Evolutionary conservation across 1,140 invertebrate species (phyloP), one percentile per base, ranked within the genome.

Genomic region (Asobara japonica): DNA sequence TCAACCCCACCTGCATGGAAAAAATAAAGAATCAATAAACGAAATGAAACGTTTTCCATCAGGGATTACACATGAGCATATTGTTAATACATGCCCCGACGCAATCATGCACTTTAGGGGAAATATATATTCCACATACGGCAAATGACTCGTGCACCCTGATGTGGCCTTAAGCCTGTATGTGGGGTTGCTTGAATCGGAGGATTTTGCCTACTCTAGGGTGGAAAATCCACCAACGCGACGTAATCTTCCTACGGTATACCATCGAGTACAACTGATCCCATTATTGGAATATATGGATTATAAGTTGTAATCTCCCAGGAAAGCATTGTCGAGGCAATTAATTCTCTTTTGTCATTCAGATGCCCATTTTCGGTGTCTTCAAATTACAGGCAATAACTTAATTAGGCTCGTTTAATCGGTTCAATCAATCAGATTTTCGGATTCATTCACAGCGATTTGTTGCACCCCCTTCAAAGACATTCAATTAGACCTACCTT

Each of bases 281-380:
- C 60, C 77, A 82, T 83, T 81, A 83, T 80, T 75, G 70, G 80
- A 81, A 82, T 72, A 69, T 75, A 36, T 16, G 71, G 82, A 83
- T 84, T 83, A 84, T 79, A 79, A 80, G 78, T 81, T 81, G 82
- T 84, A 84, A 83, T 77, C 82, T 75, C 27, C 73, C 61, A 69
- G 33, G 65, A n/a, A 22, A 45, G 31, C 31, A 31, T 33, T 22
- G 2, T 27, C 38, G 3, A 11, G 20, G 13, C 11, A n/a, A 66
- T 66, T 41, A 33, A 60, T 69, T 30, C 10, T 41, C 51, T 27
- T 30, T 38, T 7, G n/a, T 45, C n/a, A 30, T 27, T n/a, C 30
- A n/a, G n/a, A n/a, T n/a, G n/a, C 31, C 20, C 4, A 67, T 48
- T 29, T 29, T 48, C 7, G 6, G 8, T 48, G 18, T 16, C 7